These are phyloP conservation scores for Eristalinus aeneus DNA, from an alignment of 2,888 invertebrate genomes.

Conservation along the genomic window DNA sequence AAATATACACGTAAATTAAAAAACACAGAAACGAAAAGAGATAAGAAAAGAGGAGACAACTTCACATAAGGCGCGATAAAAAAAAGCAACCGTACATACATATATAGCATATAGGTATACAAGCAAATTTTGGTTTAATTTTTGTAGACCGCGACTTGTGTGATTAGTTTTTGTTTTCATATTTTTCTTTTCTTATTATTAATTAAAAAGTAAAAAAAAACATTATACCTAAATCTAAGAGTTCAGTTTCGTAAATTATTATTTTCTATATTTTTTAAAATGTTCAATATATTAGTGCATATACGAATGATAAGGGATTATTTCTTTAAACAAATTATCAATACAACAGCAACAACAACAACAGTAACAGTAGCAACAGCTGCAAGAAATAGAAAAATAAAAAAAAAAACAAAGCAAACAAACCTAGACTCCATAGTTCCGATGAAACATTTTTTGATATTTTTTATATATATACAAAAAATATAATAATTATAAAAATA, in stretches of 20 bases:
- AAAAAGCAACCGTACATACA: constrained; percentile 26
- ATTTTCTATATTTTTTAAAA: constrained; percentile 8
- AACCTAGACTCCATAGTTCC: constrained; percentile 62
- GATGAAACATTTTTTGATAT: constrained; percentile 72
- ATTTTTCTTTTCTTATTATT: constrained; percentile 41
- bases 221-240: constrained; percentile 25
- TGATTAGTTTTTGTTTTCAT: constrained; percentile 19
- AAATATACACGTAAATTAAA: constrained; percentile 39
- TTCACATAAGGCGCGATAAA: constrained; percentile 35
- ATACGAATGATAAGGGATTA: constrained; percentile 8
- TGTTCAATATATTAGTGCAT: constrained; percentile 20
- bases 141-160: constrained; percentile 28
- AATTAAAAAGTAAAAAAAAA: constrained; percentile 25
- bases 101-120: constrained; percentile 9
- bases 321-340: not conserved
- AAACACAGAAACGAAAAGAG: constrained; percentile 6
- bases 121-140: not conserved
- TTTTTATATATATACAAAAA: constrained; percentile 75
- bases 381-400: constrained; percentile 18
- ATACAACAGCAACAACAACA: constrained; percentile 12
- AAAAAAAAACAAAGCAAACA: constrained; percentile 23
- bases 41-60: not conserved
- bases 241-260: constrained; percentile 58
- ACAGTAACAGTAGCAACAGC: constrained; percentile 11
- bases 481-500: constrained; percentile 71